phyloP scores from a whole-genome alignment of 1,140 invertebrate species.

The Drosophila elegans region DNA sequence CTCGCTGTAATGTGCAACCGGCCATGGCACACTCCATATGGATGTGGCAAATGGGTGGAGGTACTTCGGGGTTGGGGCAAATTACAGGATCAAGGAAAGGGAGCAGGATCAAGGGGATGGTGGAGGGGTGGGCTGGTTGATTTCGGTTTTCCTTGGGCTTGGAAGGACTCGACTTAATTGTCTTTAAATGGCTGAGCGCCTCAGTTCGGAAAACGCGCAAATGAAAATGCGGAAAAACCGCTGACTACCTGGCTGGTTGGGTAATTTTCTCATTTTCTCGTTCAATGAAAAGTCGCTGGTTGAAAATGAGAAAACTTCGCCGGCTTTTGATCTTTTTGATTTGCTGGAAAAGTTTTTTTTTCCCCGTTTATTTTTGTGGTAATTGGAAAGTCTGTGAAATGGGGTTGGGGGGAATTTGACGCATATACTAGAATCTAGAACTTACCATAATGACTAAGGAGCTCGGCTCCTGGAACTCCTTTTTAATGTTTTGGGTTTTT shows the following conservation, averaged over 20 bases:
- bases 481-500: constrained; percentile 6
- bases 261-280: constrained; percentile 82
- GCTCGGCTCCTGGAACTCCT: constrained; percentile 20
- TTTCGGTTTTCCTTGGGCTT: constrained; percentile 23
- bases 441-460: constrained; percentile 29
- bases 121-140: constrained; percentile 10
- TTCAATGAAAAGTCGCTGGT: constrained; percentile 76
- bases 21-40: constrained; percentile 56
- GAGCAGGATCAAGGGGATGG: constrained; percentile 22
- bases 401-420: background rate
- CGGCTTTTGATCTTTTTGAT: constrained; percentile 69
- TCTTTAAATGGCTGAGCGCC: constrained; percentile 63
- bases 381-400: constrained; percentile 1
- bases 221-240: constrained; percentile 49
- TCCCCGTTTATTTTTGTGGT: background rate
- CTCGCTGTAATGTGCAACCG: constrained; percentile 71
- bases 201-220: constrained; percentile 34
- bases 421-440: constrained; percentile 24
- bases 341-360: constrained; percentile 42
- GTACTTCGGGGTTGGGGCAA: background rate
- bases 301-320: constrained; percentile 70
- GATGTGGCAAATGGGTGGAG: background rate
- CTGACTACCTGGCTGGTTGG: constrained; percentile 32
- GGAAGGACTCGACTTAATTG: constrained; percentile 66
- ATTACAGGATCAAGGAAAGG: constrained; percentile 1